A percentile compares a stretch with the other conserved stretches of the same genome.
phyloP scores from a whole-genome alignment of 2,113 vertebrate genomes.

The Phyllostomus hastatus region DNA sequence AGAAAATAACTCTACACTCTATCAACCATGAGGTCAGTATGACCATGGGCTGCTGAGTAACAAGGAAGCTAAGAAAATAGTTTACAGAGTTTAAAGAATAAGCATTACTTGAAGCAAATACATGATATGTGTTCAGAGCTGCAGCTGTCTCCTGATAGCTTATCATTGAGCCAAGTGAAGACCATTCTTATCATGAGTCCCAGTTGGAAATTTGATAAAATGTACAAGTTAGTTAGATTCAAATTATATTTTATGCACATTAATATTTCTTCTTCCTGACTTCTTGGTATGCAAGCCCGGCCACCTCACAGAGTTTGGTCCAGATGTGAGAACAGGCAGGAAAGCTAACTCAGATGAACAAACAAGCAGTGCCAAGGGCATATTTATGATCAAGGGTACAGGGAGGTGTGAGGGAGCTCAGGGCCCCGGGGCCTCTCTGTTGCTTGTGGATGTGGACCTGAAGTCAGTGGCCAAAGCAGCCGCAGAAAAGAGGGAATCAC shows the following conservation, averaged over 20 bases:
- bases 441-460: not conserved
- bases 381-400: not conserved
- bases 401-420: not conserved
- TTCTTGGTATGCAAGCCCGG: not conserved
- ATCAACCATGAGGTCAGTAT: not conserved
- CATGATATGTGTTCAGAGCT: not conserved
- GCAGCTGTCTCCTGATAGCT: not conserved
- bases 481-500: not conserved
- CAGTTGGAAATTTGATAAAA: slow-evolving; percentile 6
- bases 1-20: not conserved
- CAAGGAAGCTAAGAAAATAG: not conserved
- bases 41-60: not conserved
- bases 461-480: not conserved
- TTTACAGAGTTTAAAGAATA: not conserved
- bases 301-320: not conserved
- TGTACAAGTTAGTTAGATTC: not conserved
- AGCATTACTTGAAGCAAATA: not conserved
- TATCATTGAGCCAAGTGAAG: not conserved
- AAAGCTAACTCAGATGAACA: not conserved
- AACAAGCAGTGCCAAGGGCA: not conserved
- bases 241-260: not conserved
- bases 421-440: not conserved
- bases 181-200: not conserved
- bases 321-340: not conserved
- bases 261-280: not conserved